These are phyloP conservation scores for Diogma glabrata DNA, from an alignment of 2,888 invertebrate species.

Conservation along the genomic window DNA sequence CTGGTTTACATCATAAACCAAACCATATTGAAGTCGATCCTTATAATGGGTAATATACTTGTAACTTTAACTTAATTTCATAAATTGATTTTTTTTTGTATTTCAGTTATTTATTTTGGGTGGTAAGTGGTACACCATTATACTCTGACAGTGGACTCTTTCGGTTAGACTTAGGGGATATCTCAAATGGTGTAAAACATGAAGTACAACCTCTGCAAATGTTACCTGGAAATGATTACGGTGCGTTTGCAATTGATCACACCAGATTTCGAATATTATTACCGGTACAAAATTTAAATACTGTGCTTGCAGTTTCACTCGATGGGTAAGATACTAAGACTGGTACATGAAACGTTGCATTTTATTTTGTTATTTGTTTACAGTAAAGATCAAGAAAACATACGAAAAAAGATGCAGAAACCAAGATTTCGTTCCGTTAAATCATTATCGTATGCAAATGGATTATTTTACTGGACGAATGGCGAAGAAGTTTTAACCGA, in stretches of 20 bases:
- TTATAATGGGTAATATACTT: slow-evolving; percentile 86
- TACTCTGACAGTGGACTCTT: slow-evolving; percentile 57
- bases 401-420: slow-evolving; percentile 61
- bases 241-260: slow-evolving; percentile 73
- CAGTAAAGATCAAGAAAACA: slow-evolving; percentile 54
- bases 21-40: slow-evolving; percentile 83
- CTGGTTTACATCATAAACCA: slow-evolving; percentile 57
- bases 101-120: slow-evolving; percentile 78
- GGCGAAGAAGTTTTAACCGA: slow-evolving; percentile 65
- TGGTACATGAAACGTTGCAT: no score
- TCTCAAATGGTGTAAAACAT: slow-evolving; percentile 61
- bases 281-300: slow-evolving; percentile 60
- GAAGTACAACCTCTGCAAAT: slow-evolving; percentile 54
- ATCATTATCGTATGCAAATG: slow-evolving; percentile 63
- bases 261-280: slow-evolving; percentile 68
- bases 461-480: slow-evolving; percentile 78
- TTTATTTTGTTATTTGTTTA: neutral
- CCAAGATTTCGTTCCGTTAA: slow-evolving; percentile 62
- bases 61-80: slow-evolving; percentile 26
- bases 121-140: slow-evolving; percentile 38
- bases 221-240: slow-evolving; percentile 53
- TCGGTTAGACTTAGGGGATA: slow-evolving; percentile 62
- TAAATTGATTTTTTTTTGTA: no score
- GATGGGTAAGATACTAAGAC: slow-evolving; percentile 60
- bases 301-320: slow-evolving; percentile 66